A percentile compares a stretch with the other conserved stretches of the same genome.
phyloP scores from a whole-genome alignment of 2,797 vertebrate genomes.

The Phoeniculus purpureus region DNA sequence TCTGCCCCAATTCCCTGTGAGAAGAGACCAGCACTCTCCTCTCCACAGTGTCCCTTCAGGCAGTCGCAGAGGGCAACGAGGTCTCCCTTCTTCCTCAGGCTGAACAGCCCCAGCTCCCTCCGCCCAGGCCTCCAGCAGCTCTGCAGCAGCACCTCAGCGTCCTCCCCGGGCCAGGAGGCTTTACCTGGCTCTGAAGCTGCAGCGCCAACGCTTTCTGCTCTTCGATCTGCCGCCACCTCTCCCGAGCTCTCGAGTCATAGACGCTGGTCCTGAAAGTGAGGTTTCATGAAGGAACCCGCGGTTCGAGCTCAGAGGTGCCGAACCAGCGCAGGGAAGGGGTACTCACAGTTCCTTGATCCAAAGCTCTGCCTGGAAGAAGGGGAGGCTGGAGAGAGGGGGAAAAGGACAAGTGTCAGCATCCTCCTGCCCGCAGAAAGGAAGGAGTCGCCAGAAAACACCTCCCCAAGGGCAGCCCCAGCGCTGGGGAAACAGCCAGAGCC shows the following conservation, averaged over 20 bases:
- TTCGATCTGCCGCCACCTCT: slow-evolving; percentile 90
- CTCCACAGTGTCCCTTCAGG: too few species aligned
- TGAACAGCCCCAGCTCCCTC: too few species aligned
- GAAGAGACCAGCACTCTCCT: too few species aligned
- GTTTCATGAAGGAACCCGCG: background rate
- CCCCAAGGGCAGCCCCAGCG: background rate
- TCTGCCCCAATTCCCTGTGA: too few species aligned
- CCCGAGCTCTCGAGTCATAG: slow-evolving; percentile 92
- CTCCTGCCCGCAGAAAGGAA: background rate
- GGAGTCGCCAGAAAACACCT: background rate
- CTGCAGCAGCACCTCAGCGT: too few species aligned
- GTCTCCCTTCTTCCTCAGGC: too few species aligned
- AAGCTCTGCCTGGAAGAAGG: slow-evolving; percentile 91
- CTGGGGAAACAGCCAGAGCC: too few species aligned
- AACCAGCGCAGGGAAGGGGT: background rate
- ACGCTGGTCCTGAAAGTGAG: slow-evolving; percentile 85
- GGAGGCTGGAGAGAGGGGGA: slow-evolving; percentile 74
- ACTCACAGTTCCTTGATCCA: slow-evolving; percentile 99
- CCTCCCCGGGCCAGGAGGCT: too few species aligned
- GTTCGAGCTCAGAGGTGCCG: accelerated
- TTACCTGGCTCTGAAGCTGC: slow-evolving; percentile 88
- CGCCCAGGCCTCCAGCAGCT: too few species aligned
- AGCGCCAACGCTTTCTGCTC: slow-evolving; percentile 89
- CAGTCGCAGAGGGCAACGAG: too few species aligned
- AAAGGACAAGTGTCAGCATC: background rate